Conservation (phyloP, 2,113 vertebrate species). For the Hippocampus zosterae region DNA sequence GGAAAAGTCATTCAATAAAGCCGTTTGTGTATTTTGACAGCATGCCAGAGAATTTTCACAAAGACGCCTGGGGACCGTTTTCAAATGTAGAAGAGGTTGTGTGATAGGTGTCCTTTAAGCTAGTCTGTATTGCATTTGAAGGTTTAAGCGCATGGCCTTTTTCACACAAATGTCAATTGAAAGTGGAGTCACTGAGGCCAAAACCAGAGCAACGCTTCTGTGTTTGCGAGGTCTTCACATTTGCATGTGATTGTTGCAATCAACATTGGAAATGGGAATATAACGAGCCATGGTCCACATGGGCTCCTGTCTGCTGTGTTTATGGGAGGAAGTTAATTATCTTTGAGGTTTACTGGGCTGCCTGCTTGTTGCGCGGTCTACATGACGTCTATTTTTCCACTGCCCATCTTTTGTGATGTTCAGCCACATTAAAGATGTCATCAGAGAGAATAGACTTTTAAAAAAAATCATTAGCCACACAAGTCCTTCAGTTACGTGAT, state of each 20-base stretch:
- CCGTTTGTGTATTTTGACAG: neutral
- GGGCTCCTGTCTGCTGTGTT: slow-evolving; percentile 25
- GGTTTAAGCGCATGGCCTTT: neutral
- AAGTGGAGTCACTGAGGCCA: neutral
- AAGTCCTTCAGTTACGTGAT: neutral
- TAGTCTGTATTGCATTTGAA: neutral
- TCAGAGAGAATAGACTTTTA: neutral
- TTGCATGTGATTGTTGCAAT: slow-evolving; percentile 32
- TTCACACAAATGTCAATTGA: neutral
- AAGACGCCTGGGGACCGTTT: too few species aligned
- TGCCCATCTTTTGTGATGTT: slow-evolving; percentile 11
- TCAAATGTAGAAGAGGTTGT: too few species aligned
- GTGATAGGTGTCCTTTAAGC: too few species aligned
- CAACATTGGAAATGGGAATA: slow-evolving; percentile 43
- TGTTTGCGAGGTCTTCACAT: slow-evolving; percentile 4
- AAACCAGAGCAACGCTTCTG: neutral
- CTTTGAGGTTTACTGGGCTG: slow-evolving; percentile 19
- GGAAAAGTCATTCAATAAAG: too few species aligned
- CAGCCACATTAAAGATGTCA: neutral
- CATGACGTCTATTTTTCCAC: slow-evolving; percentile 16
- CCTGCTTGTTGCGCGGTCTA: neutral
- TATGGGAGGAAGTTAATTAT: slow-evolving; percentile 39
- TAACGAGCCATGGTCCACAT: slow-evolving; percentile 44
- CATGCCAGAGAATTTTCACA: too few species aligned
- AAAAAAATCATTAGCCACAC: neutral